These are phyloP conservation scores for Myrmecophaga tridactyla DNA, from an alignment of 2,113 vertebrate species.

Conservation along the genomic window DNA sequence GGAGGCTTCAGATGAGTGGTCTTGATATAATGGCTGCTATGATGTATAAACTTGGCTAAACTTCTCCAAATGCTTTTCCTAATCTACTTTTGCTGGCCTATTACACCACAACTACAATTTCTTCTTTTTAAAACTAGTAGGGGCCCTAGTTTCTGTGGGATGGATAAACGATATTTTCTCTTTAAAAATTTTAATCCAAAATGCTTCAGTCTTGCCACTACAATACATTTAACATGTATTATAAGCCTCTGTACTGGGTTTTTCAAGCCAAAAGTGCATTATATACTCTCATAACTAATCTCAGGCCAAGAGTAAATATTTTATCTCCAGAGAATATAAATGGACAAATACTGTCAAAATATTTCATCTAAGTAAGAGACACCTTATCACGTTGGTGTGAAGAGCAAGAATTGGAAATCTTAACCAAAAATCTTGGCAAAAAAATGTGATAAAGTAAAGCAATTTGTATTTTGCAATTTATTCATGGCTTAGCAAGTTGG, in stretches of 20 bases:
- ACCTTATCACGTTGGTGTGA: not conserved
- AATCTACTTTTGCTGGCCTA: not conserved
- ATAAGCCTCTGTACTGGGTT: not conserved
- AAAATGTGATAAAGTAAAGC: conserved; percentile 23
- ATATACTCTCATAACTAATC: not conserved
- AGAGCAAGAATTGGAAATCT: not conserved
- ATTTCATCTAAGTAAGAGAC: conserved; percentile 20
- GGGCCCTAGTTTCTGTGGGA: not conserved
- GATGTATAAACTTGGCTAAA: not conserved
- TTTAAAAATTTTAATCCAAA: conserved; percentile 14
- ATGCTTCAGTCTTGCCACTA: not conserved
- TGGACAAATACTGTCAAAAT: not conserved
- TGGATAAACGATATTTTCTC: not conserved
- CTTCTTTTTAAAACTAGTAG: not conserved
- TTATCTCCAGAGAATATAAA: not conserved
- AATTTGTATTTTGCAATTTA: not conserved
- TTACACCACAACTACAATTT: not conserved
- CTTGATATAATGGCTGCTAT: not conserved
- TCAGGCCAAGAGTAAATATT: not conserved
- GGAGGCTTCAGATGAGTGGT: not conserved
- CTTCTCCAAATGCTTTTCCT: conserved; percentile 1
- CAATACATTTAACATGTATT: not conserved
- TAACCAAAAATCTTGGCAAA: not conserved
- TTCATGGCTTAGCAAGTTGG: not conserved
- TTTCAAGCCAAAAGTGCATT: conserved; percentile 9